These are phyloP conservation scores for Nannoperca obscura DNA, from an alignment of 2,797 vertebrate genomes.

Conservation along the genomic window DNA sequence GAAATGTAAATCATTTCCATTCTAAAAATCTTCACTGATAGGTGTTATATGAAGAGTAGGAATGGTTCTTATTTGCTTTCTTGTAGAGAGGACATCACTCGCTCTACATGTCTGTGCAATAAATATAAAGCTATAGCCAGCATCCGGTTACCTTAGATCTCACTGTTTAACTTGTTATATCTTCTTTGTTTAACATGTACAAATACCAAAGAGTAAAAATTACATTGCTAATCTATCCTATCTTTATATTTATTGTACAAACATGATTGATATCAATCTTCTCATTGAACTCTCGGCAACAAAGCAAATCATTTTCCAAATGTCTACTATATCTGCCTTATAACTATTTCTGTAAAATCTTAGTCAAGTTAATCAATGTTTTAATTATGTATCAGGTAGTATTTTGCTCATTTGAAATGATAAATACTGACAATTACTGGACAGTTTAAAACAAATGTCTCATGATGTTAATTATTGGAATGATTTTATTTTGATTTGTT, in stretches of 20 bases:
- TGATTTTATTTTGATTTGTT: background rate
- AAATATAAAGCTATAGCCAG: slow-evolving; percentile 3
- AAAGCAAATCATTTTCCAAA: background rate
- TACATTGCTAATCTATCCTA: background rate
- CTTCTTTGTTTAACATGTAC: background rate
- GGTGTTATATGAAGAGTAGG: background rate
- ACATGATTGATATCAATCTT: background rate
- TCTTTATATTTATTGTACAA: background rate
- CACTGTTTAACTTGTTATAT: background rate
- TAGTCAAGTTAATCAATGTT: background rate
- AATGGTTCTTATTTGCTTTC: background rate
- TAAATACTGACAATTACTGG: background rate
- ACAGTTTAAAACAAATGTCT: background rate
- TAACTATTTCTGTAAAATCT: background rate
- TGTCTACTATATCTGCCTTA: background rate
- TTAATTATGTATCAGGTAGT: slow-evolving; percentile 1
- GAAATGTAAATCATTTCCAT: background rate
- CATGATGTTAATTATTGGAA: background rate
- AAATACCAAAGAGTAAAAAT: background rate
- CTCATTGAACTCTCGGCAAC: background rate
- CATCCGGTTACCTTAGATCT: slow-evolving; percentile 3
- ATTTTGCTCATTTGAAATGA: slow-evolving; percentile 12
- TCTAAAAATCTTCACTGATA: background rate
- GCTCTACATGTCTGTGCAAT: background rate
- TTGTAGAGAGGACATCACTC: background rate